These are phyloP conservation scores for Trachymyrmex cornetzi DNA, from an alignment of 1,140 invertebrate species.

Conservation along the genomic window DNA sequence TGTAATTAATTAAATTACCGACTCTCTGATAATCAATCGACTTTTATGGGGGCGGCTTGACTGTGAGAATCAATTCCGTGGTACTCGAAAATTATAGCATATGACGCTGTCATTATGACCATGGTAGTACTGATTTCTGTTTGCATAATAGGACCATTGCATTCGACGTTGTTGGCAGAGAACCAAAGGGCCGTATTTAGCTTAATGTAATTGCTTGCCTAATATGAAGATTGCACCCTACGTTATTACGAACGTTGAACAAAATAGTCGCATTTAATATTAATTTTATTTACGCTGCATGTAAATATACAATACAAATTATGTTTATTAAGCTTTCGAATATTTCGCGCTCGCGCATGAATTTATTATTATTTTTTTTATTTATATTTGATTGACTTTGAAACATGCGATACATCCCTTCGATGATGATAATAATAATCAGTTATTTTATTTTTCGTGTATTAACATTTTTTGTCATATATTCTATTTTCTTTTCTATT, in stretches of 20 bases:
- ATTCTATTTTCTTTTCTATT: not conserved
- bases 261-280: not conserved
- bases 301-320: not conserved
- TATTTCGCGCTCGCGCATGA: not conserved
- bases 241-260: not conserved
- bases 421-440: not conserved
- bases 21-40: not conserved
- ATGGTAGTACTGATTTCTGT: conserved; percentile 1
- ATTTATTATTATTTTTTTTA: not conserved
- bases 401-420: not conserved
- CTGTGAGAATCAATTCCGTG: not conserved
- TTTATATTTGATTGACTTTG: not conserved
- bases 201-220: conserved; percentile 2
- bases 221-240: conserved; percentile 4
- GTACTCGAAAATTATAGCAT: conserved; percentile 20
- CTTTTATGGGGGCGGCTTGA: not conserved
- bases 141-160: conserved; percentile 21
- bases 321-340: not conserved
- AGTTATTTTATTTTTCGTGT: not conserved
- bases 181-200: conserved; percentile 38
- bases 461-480: not conserved
- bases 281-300: not conserved
- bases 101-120: not conserved
- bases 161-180: conserved; percentile 19
- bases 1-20: no score